phyloP scores from a whole-genome alignment of 2,888 invertebrate species.

The Poecilobothrus nobilitatus region DNA sequence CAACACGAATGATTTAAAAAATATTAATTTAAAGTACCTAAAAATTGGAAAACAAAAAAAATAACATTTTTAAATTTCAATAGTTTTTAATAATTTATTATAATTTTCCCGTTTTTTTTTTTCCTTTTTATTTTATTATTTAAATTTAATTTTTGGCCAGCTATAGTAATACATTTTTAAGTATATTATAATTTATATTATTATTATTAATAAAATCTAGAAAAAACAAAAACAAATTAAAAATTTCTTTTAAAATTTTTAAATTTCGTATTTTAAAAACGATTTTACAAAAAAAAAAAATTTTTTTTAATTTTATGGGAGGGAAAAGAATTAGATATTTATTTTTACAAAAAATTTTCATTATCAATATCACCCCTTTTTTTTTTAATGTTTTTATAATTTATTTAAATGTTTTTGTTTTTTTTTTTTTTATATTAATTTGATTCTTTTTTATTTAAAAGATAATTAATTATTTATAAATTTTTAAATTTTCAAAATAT shows the following conservation, averaged over 20 bases:
- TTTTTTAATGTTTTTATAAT: no score
- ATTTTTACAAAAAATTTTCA: background rate
- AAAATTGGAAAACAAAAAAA: background rate
- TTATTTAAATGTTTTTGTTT: no score
- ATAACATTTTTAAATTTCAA: background rate
- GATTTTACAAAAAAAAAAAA: background rate
- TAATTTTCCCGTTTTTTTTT: no score
- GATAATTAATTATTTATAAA: no score
- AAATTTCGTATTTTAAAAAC: no score
- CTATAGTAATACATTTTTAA: slow-evolving; percentile 2
- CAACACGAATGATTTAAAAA: no score
- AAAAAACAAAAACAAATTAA: background rate
- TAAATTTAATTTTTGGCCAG: slow-evolving; percentile 1
- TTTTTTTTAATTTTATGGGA: background rate
- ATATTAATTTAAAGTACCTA: background rate
- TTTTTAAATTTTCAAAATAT: no score
- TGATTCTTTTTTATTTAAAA: no score
- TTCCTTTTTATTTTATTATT: background rate
- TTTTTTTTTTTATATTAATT: no score
- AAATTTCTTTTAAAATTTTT: background rate
- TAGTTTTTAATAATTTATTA: no score
- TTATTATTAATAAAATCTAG: background rate
- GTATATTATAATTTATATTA: background rate
- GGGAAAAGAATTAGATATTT: background rate
- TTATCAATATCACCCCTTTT: no score